Evolutionary conservation across 2,888 invertebrate species (phyloP), one percentile per base, ranked within the genome.

Genomic region (Copidosoma aretas): DNA sequence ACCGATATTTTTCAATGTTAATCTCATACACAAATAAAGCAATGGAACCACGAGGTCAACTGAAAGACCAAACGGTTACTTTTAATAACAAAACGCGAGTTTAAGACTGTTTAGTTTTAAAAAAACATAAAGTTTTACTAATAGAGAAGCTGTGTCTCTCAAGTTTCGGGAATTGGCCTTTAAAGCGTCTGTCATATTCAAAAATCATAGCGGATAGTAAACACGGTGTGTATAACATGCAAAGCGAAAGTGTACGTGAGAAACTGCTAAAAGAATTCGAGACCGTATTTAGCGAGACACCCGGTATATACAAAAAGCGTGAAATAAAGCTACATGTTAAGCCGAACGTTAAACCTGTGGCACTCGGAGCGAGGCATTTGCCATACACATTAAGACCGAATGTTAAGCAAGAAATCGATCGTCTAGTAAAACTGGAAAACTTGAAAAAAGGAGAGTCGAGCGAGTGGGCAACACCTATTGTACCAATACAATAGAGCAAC

Each of bases 391-490:
- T 74, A 22, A 25, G 49, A 49, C 43, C 39, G 0, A 25, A 67
- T 24, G 54, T 74, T 8, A 73, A 74, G 39, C 46, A 68, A 17
- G 70, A 73, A 43, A 52, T 74, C 1, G 51, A 64, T 43, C 60
- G 71, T 59, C 39, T 68, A 64, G 63, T 70, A 69, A 43, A 73
- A 71, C 51, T 68, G 57, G 67, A 74, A 60, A 75, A 75, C 71
- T 21, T 73, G 71, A 61, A 72, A 70, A 64, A 70, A n/a, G 70
- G 75, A 43, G 64, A 80, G 41, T 49, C 57, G 12, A 78, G 78
- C 24, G 76, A 78, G 63, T 79, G 80, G 79, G 80, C 77, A 8
- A 79, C 81, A 1, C 79, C 81, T 0, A 76, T 80, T 12, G 79
- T 80, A 0, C 75, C 76, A 1, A 76, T 81, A 14, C 59, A 71